phyloP scores from a whole-genome alignment of 1,140 invertebrate species.

The Charaxes varanes region DNA sequence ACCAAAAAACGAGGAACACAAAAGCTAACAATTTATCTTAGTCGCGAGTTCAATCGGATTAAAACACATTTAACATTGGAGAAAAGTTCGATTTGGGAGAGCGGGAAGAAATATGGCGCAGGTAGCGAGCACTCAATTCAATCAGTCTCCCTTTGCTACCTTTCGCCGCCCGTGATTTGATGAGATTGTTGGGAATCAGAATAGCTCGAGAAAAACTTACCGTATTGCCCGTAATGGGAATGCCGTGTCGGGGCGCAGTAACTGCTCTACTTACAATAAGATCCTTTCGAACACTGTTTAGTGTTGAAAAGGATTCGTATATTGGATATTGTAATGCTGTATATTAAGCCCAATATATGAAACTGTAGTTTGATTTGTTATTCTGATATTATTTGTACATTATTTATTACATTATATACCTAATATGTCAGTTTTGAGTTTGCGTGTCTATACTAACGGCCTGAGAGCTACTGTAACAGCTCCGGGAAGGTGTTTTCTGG shows the following conservation, averaged over 20 bases:
- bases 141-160: constrained; percentile 63
- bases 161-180: constrained; percentile 61
- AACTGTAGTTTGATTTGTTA: too few relatives aligned
- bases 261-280: constrained; percentile 31
- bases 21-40: constrained; percentile 46
- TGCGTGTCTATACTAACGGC: too few relatives aligned
- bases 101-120: constrained; percentile 62
- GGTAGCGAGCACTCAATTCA: constrained; percentile 65
- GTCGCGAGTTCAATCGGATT: constrained; percentile 65
- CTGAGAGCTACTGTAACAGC: too few relatives aligned
- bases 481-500: too few relatives aligned
- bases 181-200: constrained; percentile 70
- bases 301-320: constrained; percentile 7
- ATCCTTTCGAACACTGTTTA: constrained; percentile 9
- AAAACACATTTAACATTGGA: constrained; percentile 67
- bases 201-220: constrained; percentile 62
- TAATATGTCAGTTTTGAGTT: too few relatives aligned
- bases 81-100: constrained; percentile 65
- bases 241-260: constrained; percentile 44
- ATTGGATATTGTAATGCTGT: constrained; percentile 5
- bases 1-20: too few relatives aligned
- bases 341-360: too few relatives aligned
- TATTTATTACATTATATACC: too few relatives aligned
- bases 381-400: too few relatives aligned
- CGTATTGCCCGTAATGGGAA: constrained; percentile 59